phyloP scores from a whole-genome alignment of 1,140 invertebrate genomes.

The Hypsibius dujardini region DNA sequence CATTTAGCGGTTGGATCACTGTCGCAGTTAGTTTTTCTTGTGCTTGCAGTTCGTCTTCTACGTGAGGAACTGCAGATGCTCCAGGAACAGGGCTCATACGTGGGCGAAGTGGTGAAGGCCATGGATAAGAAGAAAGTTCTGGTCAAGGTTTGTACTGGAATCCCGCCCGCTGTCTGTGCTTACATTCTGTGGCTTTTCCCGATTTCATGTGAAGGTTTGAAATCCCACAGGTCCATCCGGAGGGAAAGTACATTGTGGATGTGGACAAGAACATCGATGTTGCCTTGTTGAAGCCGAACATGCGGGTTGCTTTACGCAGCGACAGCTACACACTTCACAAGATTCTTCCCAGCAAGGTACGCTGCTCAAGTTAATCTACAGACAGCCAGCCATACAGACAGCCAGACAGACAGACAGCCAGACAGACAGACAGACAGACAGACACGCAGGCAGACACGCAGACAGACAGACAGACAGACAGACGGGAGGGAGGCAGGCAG shows the following conservation, averaged over 20 bases:
- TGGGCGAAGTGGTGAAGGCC: constrained; percentile 96
- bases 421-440: too few species aligned
- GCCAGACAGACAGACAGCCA: too few species aligned
- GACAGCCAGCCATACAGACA: too few species aligned
- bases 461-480: too few species aligned
- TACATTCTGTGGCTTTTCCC: too few species aligned
- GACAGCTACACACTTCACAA: constrained; percentile 98
- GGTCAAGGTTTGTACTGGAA: constrained; percentile 50
- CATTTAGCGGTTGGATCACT: not conserved
- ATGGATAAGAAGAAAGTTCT: constrained; percentile 99
- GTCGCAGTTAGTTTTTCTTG: constrained; percentile 21
- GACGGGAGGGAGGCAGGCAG: too few species aligned
- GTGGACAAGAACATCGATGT: constrained; percentile 98
- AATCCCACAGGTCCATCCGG: constrained; percentile 63
- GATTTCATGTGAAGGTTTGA: not conserved
- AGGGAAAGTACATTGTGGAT: constrained; percentile 99
- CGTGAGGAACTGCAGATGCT: constrained; percentile 90
- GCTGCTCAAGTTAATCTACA: constrained; percentile 19
- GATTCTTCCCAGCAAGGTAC: constrained; percentile 88
- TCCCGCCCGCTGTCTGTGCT: too few species aligned
- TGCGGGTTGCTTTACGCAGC: constrained; percentile 86
- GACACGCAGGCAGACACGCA: too few species aligned
- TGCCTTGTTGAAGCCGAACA: constrained; percentile 90
- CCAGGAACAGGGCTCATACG: constrained; percentile 98
- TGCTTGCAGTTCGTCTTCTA: constrained; percentile 66